Evolutionary conservation across 2,888 invertebrate species (phyloP).

Genomic region (Lathronympha strigana): DNA sequence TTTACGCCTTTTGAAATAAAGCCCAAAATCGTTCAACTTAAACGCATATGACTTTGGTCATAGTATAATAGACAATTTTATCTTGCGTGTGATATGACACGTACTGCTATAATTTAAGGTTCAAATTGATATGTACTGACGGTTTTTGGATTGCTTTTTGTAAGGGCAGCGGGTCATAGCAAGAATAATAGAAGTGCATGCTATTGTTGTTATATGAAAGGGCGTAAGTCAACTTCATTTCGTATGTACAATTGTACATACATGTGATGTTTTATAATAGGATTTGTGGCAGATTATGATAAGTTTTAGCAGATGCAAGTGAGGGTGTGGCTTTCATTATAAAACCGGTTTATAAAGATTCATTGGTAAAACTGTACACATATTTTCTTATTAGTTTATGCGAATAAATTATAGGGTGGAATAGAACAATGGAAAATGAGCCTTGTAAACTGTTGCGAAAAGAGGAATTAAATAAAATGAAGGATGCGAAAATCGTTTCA

Average conservation of each 20-base stretch:
- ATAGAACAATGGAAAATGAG: no score
- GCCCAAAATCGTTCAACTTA: background rate
- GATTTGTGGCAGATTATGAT: slow-evolving; percentile 25
- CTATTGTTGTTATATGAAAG: slow-evolving; percentile 3
- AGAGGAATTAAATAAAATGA: no score
- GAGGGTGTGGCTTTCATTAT: background rate
- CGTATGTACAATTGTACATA: background rate
- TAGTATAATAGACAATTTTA: slow-evolving; percentile 3
- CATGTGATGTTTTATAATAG: background rate
- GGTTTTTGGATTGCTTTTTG: background rate
- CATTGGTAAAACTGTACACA: background rate
- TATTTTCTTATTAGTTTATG: background rate
- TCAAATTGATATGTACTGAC: background rate
- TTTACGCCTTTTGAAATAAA: background rate
- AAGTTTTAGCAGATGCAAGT: slow-evolving; percentile 23
- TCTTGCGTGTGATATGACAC: slow-evolving; percentile 4
- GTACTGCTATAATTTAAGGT: slow-evolving; percentile 1
- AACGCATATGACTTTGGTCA: background rate
- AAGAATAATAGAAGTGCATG: slow-evolving; percentile 23
- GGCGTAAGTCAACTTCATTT: background rate
- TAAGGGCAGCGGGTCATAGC: slow-evolving; percentile 29
- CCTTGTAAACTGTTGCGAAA: no score
- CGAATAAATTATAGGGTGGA: background rate
- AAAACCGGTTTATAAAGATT: background rate
- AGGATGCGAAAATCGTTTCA: no score